Percentiles rank a stretch among this genome's conserved stretches.
Conservation (phyloP, 1,140 invertebrate species). For the Cylas formicarius region DNA sequence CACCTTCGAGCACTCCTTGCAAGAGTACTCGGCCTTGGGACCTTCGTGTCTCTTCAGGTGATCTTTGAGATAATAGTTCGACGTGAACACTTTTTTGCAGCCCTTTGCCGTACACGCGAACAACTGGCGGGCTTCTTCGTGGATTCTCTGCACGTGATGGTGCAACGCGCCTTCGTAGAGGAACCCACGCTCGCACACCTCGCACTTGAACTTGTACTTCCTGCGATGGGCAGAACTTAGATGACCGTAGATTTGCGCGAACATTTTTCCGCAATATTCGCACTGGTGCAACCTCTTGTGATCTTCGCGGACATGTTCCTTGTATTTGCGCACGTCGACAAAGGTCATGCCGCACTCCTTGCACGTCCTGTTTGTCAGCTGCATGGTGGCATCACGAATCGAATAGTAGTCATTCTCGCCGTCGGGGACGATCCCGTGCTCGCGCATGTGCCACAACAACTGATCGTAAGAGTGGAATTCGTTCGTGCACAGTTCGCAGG, state of each 20-base stretch:
- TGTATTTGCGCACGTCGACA: background rate
- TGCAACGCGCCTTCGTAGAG: constrained; percentile 7
- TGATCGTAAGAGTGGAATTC: no score
- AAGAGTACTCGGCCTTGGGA: constrained; percentile 18
- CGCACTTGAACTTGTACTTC: constrained; percentile 17
- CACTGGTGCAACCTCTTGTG: constrained; percentile 4
- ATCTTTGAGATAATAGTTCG: constrained; percentile 13
- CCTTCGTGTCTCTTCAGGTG: constrained; percentile 16
- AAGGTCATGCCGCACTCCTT: constrained; percentile 4
- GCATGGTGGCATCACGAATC: no score
- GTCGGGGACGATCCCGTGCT: no score
- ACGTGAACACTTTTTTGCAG: constrained; percentile 10
- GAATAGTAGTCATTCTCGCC: no score
- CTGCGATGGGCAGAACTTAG: constrained; percentile 18
- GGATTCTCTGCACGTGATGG: constrained; percentile 14
- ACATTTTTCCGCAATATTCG: constrained; percentile 11
- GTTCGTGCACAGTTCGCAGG: no score
- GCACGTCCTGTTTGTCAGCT: no score
- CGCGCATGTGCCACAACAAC: no score
- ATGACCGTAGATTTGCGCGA: constrained; percentile 9
- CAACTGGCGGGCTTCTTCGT: constrained; percentile 13
- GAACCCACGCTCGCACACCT: constrained; percentile 18
- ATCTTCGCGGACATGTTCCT: constrained; percentile 5
- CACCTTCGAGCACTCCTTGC: constrained; percentile 22
- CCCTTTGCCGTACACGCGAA: constrained; percentile 2